A percentile compares a stretch with the other conserved stretches of the same genome.
Conservation (phyloP, 1,140 invertebrate genomes). For the Aphaenogaster rudis region DNA sequence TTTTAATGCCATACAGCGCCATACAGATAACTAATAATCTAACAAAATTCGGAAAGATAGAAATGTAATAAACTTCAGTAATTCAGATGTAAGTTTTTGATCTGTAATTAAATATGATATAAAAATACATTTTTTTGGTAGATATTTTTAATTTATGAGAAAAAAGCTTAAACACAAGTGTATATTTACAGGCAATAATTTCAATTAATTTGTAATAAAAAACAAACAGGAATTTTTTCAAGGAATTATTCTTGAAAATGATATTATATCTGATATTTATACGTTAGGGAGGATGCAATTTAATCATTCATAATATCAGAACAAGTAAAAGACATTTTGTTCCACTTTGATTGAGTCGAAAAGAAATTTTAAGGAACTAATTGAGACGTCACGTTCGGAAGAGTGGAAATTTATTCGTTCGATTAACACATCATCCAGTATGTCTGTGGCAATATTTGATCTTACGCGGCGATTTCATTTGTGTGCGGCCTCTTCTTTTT, state of each 20-base stretch:
- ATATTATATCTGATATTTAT: neutral
- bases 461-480: neutral
- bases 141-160: neutral
- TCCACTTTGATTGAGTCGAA: neutral
- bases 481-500: neutral
- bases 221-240: neutral
- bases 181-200: neutral
- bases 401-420: slow-evolving; percentile 15
- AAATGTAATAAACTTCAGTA: neutral
- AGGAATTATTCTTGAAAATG: neutral
- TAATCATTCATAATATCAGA: slow-evolving; percentile 1
- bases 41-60: neutral
- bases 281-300: neutral
- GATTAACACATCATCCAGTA: slow-evolving; percentile 22
- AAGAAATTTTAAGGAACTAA: neutral
- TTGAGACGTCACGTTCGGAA: neutral
- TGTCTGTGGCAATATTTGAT: slow-evolving; percentile 25
- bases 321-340: neutral
- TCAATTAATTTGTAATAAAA: neutral
- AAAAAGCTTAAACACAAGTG: neutral
- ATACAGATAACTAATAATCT: neutral
- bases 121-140: neutral
- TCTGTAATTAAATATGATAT: neutral
- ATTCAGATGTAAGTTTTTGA: neutral
- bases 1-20: too few relatives aligned